These are phyloP conservation scores for Iselma pallidipennis DNA, from an alignment of 2,888 invertebrate species.

Conservation along the genomic window DNA sequence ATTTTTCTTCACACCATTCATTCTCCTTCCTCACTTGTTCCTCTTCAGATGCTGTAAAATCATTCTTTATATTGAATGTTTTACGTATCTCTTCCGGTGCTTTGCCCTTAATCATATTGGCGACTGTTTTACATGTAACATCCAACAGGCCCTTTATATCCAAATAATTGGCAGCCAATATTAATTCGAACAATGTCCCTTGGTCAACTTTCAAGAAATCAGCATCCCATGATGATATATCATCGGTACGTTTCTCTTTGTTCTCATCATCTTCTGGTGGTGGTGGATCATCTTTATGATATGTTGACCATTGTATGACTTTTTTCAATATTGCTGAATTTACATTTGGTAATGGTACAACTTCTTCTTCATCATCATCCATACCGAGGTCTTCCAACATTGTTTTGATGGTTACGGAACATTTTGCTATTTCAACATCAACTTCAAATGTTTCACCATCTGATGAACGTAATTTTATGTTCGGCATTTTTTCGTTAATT, in stretches of 20 bases:
- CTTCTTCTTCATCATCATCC: conserved; percentile 92
- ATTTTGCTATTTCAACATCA: conserved; percentile 96
- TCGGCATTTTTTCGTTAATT: conserved; percentile 69
- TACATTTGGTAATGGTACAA: conserved; percentile 96
- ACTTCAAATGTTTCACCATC: conserved; percentile 96
- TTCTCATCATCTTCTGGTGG: conserved; percentile 97
- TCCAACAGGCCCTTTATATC: conserved; percentile 95
- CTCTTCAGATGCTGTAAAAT: conserved; percentile 94
- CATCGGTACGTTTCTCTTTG: conserved; percentile 97
- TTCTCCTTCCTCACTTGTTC: conserved; percentile 97
- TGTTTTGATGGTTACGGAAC: conserved; percentile 97
- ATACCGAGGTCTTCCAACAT: conserved; percentile 95
- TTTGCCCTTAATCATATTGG: conserved; percentile 98
- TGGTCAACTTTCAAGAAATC: conserved; percentile 99
- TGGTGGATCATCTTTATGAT: conserved; percentile 94
- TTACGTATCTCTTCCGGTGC: conserved; percentile 97
- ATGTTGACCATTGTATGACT: conserved; percentile 91
- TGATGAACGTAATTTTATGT: conserved; percentile 91
- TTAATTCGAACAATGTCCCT: conserved; percentile 93
- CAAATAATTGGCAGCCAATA: conserved; percentile 95
- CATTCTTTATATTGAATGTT: conserved; percentile 96
- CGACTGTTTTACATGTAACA: conserved; percentile 98
- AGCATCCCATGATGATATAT: conserved; percentile 98
- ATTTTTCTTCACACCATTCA: conserved; percentile 93
- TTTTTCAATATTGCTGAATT: conserved; percentile 96